Evolutionary conservation across 2,888 invertebrate genomes (phyloP).

Genomic region (Scelioninae gen. 1): DNA sequence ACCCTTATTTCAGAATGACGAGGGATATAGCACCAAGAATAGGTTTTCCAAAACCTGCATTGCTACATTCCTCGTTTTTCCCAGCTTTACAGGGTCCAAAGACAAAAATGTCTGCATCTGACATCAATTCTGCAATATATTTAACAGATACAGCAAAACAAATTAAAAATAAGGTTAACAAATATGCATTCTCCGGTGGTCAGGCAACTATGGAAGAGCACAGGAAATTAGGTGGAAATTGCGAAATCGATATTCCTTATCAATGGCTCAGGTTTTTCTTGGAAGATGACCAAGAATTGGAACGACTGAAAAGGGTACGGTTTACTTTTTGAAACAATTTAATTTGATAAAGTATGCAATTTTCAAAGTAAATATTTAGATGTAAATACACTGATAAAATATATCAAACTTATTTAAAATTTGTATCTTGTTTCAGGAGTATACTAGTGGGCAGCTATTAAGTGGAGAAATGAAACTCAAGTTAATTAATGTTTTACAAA

Average conservation of each 20-base stretch:
- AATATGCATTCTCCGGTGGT: constrained; percentile 99
- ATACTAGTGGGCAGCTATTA: constrained; percentile 93
- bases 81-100: constrained; percentile 98
- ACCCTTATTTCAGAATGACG: too few relatives aligned
- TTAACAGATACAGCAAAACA: constrained; percentile 98
- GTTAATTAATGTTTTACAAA: constrained; percentile 91
- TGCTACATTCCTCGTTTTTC: too few relatives aligned
- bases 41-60: too few relatives aligned
- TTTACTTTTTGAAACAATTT: constrained; percentile 1
- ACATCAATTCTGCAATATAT: constrained; percentile 96
- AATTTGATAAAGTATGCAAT: too few relatives aligned
- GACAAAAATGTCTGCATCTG: constrained; percentile 99
- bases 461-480: constrained; percentile 98
- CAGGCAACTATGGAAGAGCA: constrained; percentile 97
- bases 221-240: constrained; percentile 94
- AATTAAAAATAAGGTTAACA: constrained; percentile 97
- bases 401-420: neutral
- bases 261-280: constrained; percentile 97
- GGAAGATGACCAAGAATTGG: constrained; percentile 95
- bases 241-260: constrained; percentile 97
- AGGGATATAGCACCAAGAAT: too few relatives aligned
- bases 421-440: constrained; percentile 86
- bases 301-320: constrained; percentile 88
- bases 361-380: too few relatives aligned
- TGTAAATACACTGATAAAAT: too few relatives aligned